phyloP scores from a whole-genome alignment of 1,140 invertebrate genomes.

The Brachionus calyciflorus region DNA sequence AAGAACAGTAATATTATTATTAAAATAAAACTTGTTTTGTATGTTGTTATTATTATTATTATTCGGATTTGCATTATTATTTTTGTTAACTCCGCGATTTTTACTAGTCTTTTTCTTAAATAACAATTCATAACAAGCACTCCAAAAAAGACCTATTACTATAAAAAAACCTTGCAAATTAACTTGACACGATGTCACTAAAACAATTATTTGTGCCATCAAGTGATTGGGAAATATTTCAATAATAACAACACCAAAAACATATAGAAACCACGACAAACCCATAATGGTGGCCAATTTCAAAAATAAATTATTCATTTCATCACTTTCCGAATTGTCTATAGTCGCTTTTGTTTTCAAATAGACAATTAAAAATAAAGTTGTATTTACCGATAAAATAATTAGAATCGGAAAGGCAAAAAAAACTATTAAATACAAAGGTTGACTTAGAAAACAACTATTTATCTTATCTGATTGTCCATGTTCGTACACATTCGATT shows the following conservation, averaged over 20 bases:
- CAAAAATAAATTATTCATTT: constrained; percentile 8
- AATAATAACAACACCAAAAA: neutral
- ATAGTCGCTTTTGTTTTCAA: neutral
- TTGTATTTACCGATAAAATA: constrained; percentile 23
- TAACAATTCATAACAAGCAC: constrained; percentile 5
- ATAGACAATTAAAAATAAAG: constrained; percentile 11
- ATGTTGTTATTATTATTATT: neutral
- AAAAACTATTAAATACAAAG: constrained; percentile 37
- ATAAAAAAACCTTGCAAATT: constrained; percentile 29
- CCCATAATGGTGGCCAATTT: constrained; percentile 42
- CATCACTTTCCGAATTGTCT: neutral
- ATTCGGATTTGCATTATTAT: neutral
- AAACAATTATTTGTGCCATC: neutral
- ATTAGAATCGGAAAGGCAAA: constrained; percentile 29
- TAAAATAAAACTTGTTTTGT: neutral
- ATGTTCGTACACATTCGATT: constrained; percentile 1
- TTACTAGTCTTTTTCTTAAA: neutral
- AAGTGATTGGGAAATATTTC: constrained; percentile 30
- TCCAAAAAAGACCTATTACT: constrained; percentile 10
- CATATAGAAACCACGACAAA: constrained; percentile 36
- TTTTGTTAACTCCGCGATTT: neutral
- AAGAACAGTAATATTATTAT: no score
- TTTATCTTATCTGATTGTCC: neutral
- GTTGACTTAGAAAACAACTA: constrained; percentile 38
- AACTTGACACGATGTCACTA: constrained; percentile 26